A percentile compares a stretch with the other conserved stretches of the same genome.
phyloP scores from a whole-genome alignment of 30 jellyfish, hydroid and myxozoan species.

The Rhopilema esculentum region DNA sequence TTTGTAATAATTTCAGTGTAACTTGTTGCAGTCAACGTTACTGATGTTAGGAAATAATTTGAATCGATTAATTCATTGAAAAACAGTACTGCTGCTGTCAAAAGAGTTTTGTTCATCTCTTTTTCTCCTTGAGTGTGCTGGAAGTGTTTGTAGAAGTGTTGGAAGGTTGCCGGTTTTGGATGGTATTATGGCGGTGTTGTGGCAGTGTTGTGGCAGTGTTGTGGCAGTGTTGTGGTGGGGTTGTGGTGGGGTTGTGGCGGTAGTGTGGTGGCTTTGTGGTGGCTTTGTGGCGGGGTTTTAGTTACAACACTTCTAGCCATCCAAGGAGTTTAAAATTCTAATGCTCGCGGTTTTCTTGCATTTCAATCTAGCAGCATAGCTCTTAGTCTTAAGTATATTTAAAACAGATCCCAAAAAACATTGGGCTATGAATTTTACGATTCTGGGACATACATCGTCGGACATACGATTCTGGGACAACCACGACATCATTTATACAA shows the following conservation, averaged over 20 bases:
- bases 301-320: not conserved
- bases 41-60: not conserved
- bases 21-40: too few species aligned
- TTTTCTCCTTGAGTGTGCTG: not conserved
- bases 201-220: not conserved
- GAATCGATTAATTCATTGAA: not conserved
- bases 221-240: not conserved
- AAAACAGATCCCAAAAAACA: too few species aligned
- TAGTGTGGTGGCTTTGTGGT: not conserved
- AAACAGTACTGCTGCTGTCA: too few species aligned
- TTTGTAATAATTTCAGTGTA: too few species aligned
- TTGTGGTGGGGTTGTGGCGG: not conserved
- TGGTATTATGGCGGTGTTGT: not conserved
- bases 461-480: too few species aligned
- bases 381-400: too few species aligned
- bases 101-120: not conserved
- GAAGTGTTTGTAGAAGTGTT: not conserved
- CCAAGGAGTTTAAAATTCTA: too few species aligned
- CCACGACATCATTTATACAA: too few species aligned
- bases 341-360: too few species aligned
- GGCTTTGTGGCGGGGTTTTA: not conserved
- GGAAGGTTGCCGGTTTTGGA: not conserved
- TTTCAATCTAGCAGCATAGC: too few species aligned
- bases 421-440: too few species aligned
- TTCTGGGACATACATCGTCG: too few species aligned